Evolutionary conservation across 2,113 vertebrate genomes (phyloP).

Genomic region (Phyllostomus hastatus): DNA sequence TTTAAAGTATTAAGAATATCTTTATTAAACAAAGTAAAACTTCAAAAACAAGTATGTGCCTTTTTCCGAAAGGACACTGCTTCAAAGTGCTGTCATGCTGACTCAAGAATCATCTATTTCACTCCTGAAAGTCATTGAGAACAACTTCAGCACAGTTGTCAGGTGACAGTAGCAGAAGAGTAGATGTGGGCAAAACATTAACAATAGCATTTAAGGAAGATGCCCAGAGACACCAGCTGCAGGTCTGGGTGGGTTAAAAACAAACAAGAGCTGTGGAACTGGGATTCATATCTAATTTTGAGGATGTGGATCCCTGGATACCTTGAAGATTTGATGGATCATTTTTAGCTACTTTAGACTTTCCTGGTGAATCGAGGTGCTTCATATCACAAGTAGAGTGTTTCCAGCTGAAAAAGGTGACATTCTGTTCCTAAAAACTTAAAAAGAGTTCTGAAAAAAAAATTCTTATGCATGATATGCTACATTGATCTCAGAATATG

Average conservation of each 20-base stretch:
- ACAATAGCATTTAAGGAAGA: conserved; percentile 91
- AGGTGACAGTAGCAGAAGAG: conserved; percentile 86
- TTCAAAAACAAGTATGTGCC: background rate
- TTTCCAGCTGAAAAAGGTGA: conserved; percentile 81
- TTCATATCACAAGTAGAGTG: conserved; percentile 85
- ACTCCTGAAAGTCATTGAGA: conserved; percentile 90
- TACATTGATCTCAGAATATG: conserved; percentile 81
- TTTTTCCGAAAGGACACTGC: background rate
- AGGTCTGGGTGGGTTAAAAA: conserved; percentile 73
- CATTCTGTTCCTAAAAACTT: conserved; percentile 92
- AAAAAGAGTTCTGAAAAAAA: conserved; percentile 93
- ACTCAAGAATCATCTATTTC: conserved; percentile 70
- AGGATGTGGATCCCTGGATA: conserved; percentile 55
- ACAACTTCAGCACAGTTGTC: conserved; percentile 87
- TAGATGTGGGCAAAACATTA: conserved; percentile 87
- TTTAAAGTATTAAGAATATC: background rate
- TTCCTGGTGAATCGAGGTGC: conserved; percentile 78
- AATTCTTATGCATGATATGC: conserved; percentile 81
- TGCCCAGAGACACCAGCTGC: conserved; percentile 78
- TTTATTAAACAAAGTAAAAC: background rate
- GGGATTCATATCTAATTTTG: conserved; percentile 82
- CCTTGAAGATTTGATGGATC: conserved; percentile 68
- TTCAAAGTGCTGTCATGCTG: conserved; percentile 72
- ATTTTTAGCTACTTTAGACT: conserved; percentile 58
- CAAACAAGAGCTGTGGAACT: conserved; percentile 90